Evolutionary conservation across 1,140 invertebrate species (phyloP), one percentile per base, ranked within the genome.

Genomic region (Drosophila kurseongensis): DNA sequence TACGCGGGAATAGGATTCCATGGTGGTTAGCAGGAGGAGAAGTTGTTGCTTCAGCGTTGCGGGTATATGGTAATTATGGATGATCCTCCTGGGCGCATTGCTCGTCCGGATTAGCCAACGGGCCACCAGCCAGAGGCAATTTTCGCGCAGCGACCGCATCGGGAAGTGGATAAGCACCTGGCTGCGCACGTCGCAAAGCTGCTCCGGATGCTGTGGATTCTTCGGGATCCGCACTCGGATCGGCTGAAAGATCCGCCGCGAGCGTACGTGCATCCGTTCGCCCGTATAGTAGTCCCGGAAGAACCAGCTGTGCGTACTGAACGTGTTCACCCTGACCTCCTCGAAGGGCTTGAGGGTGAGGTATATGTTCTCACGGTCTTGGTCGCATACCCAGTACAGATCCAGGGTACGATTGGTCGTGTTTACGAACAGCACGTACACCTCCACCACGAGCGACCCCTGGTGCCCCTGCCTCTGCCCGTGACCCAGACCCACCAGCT

Each of bases 351-450:
- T 75, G 6, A 96, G 80, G 2, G 92, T 93, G 41, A 93, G 93
- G 76, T 95, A 96, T 38, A 92, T 92, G 13, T 94, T 92, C 27
- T 93, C 92, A 23, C 88, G 82, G 0, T 96, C 96, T 45, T 93
- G 90, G 88, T 95, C 97, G 91, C 97, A 95, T 40, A 96, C 93
- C 97, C 97, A 97, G 76, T 95, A 95, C 0, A 97, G 90, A 62
- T 95, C 94, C 0, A 97, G 93, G 4, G 90, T 92, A 1, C 94
- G 91, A 1, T 92, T 80, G 0, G 96, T 96, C 18, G 82, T 93
- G 86, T 97, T 97, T 2, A 94, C 89, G 91, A 97, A 97, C 47
- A 94, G 93, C 8, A 97, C 93, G 83, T 93, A 95, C 4, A 95
- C 94, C 57, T 90, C 76, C 10, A 78, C 73, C 38, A 74, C 36